A percentile compares a stretch with the other conserved stretches of the same genome.
Evolutionary conservation across 2,113 vertebrate genomes (phyloP).

Genomic region (Indicator indicator): DNA sequence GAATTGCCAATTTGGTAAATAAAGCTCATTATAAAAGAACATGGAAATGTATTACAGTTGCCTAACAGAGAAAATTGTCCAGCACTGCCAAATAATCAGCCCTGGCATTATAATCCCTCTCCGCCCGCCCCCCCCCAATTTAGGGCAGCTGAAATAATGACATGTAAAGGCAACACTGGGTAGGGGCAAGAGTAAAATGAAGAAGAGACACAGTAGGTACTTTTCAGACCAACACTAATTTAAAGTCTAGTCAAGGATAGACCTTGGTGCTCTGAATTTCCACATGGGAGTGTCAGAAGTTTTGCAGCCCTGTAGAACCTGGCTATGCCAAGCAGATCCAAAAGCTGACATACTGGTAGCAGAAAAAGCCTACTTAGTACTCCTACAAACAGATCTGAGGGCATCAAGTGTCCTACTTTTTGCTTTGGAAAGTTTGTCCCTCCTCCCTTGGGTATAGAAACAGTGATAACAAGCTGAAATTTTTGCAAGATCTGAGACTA

Average conservation of each 20-base stretch:
- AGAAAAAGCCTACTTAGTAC: neutral
- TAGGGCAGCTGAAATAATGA: constrained; percentile 45
- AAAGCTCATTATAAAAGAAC: constrained; percentile 75
- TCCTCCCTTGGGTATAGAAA: neutral
- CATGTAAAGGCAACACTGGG: neutral
- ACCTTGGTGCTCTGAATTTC: neutral
- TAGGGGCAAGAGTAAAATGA: constrained; percentile 5
- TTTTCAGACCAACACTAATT: neutral
- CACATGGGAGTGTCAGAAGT: neutral
- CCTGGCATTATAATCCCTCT: neutral
- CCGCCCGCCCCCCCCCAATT: neutral
- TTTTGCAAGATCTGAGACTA: neutral
- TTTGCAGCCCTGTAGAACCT: neutral
- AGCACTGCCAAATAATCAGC: constrained; percentile 38
- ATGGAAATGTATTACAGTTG: constrained; percentile 65
- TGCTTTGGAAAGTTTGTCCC: neutral
- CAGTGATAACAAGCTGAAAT: neutral
- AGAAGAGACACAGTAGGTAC: neutral
- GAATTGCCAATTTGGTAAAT: constrained; percentile 78
- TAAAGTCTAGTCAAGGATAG: neutral
- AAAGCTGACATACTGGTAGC: neutral
- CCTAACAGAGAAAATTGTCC: constrained; percentile 70
- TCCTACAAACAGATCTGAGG: neutral
- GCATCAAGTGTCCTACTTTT: neutral
- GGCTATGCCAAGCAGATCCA: neutral